Evolutionary conservation across 2,888 invertebrate genomes (phyloP), one percentile per base, ranked within the genome.

Genomic region (Drosophila subquinaria): DNA sequence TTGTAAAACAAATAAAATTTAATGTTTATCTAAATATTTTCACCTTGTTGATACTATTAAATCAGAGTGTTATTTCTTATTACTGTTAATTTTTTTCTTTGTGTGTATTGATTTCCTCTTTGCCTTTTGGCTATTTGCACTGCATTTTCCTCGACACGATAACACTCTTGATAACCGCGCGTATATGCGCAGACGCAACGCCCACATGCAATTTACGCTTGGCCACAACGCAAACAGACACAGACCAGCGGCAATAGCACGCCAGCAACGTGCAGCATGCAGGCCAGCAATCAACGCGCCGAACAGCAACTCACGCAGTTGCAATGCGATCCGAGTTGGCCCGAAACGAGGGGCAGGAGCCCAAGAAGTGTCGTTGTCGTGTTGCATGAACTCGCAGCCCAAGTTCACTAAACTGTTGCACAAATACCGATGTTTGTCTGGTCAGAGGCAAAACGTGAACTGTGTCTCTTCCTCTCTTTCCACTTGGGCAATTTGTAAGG

Each of bases 391-490:
- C 63, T 33, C 71, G 47, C 20, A 5, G 43, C 20, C 30, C 50
- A 75, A 73, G 85, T 89, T 80, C 89, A 82, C 76, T 90, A 83
- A 90, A 90, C 86, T 76, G 79, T 56, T 63, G 42, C 80, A 60
- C 60, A 60, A 63, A 60, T 61, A 43, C 30, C 30, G 20, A 50
- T 57, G 53, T 43, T 35, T 40, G 48, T n/a, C 66, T 33, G 59
- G 64, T 35, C 57, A 59, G 38, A 3, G 23, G 15, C 57, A 47
- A 35, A n/a, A 33, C n/a, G 13, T 30, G 42, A 40, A 17, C 15
- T 27, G 5, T 3, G 30, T 1, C 30, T 8, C 0, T 15, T 6
- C n/a, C 35, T 27, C 30, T 13, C 17, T 13, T 17, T 3, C 20
- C 43, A 48, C 73, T 71, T 52, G 64, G 52, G 59, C 76, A 84